Percentiles rank a stretch among this genome's conserved stretches.
These are phyloP conservation scores for Petrosia ficiformis DNA, from an alignment of 37 sponge, comb jelly and placozoan genomes.

Conservation along the genomic window DNA sequence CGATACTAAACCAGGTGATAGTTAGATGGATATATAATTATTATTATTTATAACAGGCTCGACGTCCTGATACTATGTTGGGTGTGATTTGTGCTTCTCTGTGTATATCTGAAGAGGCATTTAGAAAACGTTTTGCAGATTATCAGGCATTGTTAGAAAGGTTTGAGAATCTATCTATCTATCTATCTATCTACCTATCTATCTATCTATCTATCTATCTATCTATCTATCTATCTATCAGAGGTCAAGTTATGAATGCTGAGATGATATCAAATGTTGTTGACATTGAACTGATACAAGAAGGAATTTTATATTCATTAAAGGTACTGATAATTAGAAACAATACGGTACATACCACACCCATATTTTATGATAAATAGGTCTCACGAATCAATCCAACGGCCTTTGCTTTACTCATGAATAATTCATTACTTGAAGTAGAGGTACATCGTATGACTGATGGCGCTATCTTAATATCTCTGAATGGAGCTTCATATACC, in stretches of 20 bases:
- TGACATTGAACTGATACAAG: conserved; percentile 86
- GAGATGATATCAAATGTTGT: conserved; percentile 84
- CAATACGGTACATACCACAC: not conserved
- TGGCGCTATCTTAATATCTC: conserved; percentile 79
- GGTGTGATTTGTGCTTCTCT: conserved; percentile 89
- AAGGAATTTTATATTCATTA: conserved; percentile 79
- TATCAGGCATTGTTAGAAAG: conserved; percentile 85
- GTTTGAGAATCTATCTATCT: conserved; percentile 19
- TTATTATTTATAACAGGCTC: conserved; percentile 19
- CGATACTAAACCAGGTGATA: too few species aligned
- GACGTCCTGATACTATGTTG: conserved; percentile 74
- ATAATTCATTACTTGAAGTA: conserved; percentile 76
- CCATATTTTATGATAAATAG: conserved; percentile 9
- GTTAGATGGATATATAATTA: too few species aligned
- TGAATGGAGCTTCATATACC: conserved; percentile 80
- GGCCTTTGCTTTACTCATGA: conserved; percentile 75
- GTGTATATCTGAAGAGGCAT: conserved; percentile 83
- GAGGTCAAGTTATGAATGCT: conserved; percentile 92
- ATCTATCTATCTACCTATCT: not conserved
- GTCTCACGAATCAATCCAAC: conserved; percentile 42
- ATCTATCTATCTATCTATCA: conserved; percentile 8
- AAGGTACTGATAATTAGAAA: conserved; percentile 7
- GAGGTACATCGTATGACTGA: conserved; percentile 82
- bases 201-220: not conserved
- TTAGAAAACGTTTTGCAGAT: conserved; percentile 87